These are phyloP conservation scores for Atherinomorus stipes DNA, from an alignment of 2,113 vertebrate species.

Conservation along the genomic window DNA sequence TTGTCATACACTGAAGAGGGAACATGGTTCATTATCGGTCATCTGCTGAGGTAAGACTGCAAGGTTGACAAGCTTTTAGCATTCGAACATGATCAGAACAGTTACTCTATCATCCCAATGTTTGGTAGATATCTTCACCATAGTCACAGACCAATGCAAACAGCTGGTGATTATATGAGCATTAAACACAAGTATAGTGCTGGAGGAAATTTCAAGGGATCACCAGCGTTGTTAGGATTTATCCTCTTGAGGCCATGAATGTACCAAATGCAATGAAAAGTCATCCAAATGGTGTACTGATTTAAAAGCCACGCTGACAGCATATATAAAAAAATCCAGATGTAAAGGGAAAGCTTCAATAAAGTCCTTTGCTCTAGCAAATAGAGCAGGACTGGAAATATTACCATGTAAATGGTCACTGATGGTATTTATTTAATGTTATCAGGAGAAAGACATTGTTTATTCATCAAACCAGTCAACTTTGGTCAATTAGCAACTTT, in stretches of 20 bases:
- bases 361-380: background rate
- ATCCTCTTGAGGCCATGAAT: background rate
- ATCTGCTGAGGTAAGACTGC: background rate
- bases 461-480: slow-evolving; percentile 88
- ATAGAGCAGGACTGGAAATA: slow-evolving; percentile 15
- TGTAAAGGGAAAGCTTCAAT: background rate
- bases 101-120: too few species aligned
- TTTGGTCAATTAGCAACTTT: slow-evolving; percentile 88
- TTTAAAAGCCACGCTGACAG: too few species aligned
- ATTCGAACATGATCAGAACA: too few species aligned
- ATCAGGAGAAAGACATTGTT: slow-evolving; percentile 85
- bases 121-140: background rate
- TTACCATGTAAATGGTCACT: slow-evolving; percentile 58
- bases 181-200: slow-evolving; percentile 4
- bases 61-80: too few species aligned
- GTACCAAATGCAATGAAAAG: background rate
- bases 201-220: slow-evolving; percentile 16
- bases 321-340: too few species aligned
- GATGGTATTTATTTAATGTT: slow-evolving; percentile 81
- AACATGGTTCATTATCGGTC: background rate
- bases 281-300: background rate
- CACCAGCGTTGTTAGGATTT: background rate
- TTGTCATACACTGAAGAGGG: slow-evolving; percentile 2
- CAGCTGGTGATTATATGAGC: slow-evolving; percentile 3
- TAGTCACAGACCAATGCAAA: background rate